phyloP scores from a whole-genome alignment of 2,797 vertebrate species.

The Eidolon dupreanum region DNA sequence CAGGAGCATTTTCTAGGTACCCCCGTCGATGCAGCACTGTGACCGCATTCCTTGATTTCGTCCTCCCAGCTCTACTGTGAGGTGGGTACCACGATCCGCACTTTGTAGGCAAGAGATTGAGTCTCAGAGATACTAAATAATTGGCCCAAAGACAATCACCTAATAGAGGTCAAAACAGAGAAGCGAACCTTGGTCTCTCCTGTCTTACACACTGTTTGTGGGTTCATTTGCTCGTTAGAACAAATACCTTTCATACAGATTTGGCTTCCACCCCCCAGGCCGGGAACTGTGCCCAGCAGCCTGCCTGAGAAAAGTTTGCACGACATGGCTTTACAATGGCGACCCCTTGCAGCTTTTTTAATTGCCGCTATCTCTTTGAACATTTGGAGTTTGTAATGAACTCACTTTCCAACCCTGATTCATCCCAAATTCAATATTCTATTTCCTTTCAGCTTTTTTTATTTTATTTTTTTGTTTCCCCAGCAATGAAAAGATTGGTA shows the following conservation, averaged over 20 bases:
- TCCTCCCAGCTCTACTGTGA: background rate
- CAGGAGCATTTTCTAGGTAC: background rate
- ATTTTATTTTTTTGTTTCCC: slow-evolving; percentile 72
- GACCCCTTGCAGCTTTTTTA: slow-evolving; percentile 70
- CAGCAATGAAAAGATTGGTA: slow-evolving; percentile 91
- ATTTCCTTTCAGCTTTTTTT: slow-evolving; percentile 85
- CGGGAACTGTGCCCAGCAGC: background rate
- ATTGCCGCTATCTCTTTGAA: slow-evolving; percentile 84
- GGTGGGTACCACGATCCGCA: background rate
- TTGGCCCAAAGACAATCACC: background rate
- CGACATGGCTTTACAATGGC: slow-evolving; percentile 68
- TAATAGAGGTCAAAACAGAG: background rate
- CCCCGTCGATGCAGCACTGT: fast-evolving
- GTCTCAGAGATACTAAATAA: background rate
- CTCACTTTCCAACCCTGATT: slow-evolving; percentile 83
- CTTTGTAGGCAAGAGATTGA: background rate
- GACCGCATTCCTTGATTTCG: background rate
- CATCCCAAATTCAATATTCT: slow-evolving; percentile 86
- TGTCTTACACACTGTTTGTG: background rate
- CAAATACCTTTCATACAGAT: background rate
- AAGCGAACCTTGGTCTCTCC: background rate
- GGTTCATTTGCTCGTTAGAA: background rate
- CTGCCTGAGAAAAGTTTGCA: slow-evolving; percentile 49
- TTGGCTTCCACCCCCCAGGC: background rate
- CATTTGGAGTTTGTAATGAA: slow-evolving; percentile 85